phyloP scores from a whole-genome alignment of 1,140 invertebrate genomes.

The Chlorops oryzae region DNA sequence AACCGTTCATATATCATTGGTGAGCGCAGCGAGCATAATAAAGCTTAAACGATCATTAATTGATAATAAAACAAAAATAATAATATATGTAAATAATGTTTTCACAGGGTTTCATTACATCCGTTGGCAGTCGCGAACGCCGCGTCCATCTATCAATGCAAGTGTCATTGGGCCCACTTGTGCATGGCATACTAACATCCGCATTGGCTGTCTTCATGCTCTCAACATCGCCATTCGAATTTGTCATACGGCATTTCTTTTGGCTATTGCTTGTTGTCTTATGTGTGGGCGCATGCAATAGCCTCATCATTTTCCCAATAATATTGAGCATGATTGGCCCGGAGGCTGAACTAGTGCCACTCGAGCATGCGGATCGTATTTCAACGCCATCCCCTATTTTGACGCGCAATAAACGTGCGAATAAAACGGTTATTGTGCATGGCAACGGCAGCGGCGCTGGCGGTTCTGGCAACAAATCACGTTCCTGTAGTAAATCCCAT shows the following conservation, averaged over 20 bases:
- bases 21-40: slow-evolving; percentile 54
- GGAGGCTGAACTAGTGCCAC: slow-evolving; percentile 76
- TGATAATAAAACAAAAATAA: no score
- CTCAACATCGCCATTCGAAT: slow-evolving; percentile 92
- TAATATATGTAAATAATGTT: background rate
- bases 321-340: slow-evolving; percentile 85
- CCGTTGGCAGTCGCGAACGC: slow-evolving; percentile 73
- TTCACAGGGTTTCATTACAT: slow-evolving; percentile 79
- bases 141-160: slow-evolving; percentile 73
- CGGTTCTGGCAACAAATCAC: no score
- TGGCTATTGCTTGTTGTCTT: slow-evolving; percentile 76
- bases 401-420: slow-evolving; percentile 50
- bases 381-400: slow-evolving; percentile 77
- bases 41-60: no score
- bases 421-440: slow-evolving; percentile 35
- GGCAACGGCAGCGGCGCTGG: slow-evolving; percentile 31
- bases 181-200: slow-evolving; percentile 80
- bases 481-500: slow-evolving; percentile 44
- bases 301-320: slow-evolving; percentile 89
- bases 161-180: slow-evolving; percentile 77
- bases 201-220: slow-evolving; percentile 80
- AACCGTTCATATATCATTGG: slow-evolving; percentile 77
- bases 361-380: slow-evolving; percentile 75
- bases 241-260: slow-evolving; percentile 91
- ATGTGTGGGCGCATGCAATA: slow-evolving; percentile 81